phyloP scores from a whole-genome alignment of 2,888 invertebrate genomes.

The Luffia ferchaultella region DNA sequence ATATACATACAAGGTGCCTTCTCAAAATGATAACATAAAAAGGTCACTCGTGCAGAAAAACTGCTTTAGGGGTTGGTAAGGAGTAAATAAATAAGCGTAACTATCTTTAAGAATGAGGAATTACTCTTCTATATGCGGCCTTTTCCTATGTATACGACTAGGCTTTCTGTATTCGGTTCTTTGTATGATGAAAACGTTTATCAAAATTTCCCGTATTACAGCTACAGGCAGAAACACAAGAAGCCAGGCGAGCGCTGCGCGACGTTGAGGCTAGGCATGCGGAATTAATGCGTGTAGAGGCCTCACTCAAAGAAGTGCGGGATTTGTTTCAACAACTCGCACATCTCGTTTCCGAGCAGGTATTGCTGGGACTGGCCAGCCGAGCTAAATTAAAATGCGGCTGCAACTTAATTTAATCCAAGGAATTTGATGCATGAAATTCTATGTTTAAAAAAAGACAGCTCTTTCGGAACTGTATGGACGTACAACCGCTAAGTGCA shows the following conservation, averaged over 20 bases:
- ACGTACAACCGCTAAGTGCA: no score
- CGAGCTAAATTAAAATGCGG: background rate
- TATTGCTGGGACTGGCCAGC: conserved; percentile 22
- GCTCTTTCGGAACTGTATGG: background rate
- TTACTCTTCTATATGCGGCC: no score
- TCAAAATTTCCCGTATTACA: conserved; percentile 30
- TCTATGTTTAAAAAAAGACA: background rate
- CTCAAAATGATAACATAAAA: no score
- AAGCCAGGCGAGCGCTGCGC: conserved; percentile 76
- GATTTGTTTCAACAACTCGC: conserved; percentile 88
- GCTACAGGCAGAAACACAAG: conserved; percentile 82
- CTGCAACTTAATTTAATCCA: background rate
- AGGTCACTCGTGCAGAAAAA: no score
- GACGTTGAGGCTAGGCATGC: conserved; percentile 85
- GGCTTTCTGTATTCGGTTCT: no score
- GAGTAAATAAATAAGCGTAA: no score
- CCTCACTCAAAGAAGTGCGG: conserved; percentile 77
- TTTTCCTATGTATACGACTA: no score
- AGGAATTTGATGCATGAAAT: background rate
- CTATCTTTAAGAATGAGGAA: no score
- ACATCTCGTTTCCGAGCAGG: conserved; percentile 79
- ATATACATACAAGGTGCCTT: no score
- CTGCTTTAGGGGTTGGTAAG: no score
- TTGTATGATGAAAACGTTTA: no score
- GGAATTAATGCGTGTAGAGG: conserved; percentile 83